These are phyloP conservation scores for Puma concolor DNA, from an alignment of 2,113 vertebrate genomes.

Conservation along the genomic window DNA sequence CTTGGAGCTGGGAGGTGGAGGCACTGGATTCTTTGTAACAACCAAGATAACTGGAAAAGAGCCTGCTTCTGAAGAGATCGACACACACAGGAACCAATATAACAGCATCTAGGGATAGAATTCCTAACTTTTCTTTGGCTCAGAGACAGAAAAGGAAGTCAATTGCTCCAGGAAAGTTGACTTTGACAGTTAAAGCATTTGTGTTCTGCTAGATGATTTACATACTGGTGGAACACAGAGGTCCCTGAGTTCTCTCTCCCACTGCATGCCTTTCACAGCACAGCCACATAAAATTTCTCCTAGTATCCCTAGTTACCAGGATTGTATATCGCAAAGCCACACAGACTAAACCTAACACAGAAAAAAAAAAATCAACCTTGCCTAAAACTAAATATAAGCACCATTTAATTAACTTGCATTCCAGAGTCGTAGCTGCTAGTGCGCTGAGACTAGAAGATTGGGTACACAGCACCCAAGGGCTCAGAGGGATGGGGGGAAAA, in stretches of 20 bases:
- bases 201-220: neutral
- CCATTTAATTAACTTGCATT: constrained; percentile 76
- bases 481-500: neutral
- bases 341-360: constrained; percentile 55
- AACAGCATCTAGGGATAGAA: neutral
- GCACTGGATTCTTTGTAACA: neutral
- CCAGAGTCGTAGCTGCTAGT: constrained; percentile 49
- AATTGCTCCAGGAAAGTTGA: neutral
- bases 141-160: constrained; percentile 34
- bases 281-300: neutral
- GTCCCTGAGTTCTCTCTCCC: neutral
- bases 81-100: neutral
- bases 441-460: neutral
- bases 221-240: neutral
- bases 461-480: neutral
- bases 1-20: neutral
- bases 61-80: neutral
- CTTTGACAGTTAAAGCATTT: neutral
- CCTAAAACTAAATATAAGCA: constrained; percentile 62
- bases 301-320: constrained; percentile 54
- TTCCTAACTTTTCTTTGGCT: constrained; percentile 20
- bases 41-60: neutral
- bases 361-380: constrained; percentile 4
- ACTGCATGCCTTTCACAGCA: neutral
- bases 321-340: constrained; percentile 54